A percentile compares a stretch with the other conserved stretches of the same genome.
These are phyloP conservation scores for Peromyscus aztecus DNA, from an alignment of 2,797 vertebrate genomes.

Conservation along the genomic window DNA sequence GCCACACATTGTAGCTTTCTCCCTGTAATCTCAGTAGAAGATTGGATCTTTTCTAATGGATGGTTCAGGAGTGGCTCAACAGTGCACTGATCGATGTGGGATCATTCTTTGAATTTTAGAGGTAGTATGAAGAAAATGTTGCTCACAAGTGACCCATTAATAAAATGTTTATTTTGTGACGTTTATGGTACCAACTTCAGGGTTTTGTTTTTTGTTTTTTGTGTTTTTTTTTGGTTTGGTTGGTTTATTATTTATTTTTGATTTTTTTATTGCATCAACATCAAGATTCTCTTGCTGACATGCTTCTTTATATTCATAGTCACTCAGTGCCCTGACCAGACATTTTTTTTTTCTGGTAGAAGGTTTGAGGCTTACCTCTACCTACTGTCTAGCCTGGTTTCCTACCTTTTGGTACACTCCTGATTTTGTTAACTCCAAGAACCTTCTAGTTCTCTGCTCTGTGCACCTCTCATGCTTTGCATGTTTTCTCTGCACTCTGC, in stretches of 20 bases:
- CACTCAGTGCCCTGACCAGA: not conserved
- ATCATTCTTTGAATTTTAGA: slow-evolving; percentile 22
- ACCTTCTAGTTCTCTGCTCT: not conserved
- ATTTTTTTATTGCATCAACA: not conserved
- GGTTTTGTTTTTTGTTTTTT: not conserved
- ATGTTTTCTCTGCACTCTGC: not conserved
- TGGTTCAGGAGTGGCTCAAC: not conserved
- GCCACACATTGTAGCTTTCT: not conserved
- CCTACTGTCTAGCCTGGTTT: not conserved
- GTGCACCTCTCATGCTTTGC: not conserved
- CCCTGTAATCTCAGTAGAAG: not conserved
- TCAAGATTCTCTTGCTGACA: not conserved
- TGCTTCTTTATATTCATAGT: not conserved
- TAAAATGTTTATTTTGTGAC: not conserved
- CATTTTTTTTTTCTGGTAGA: not conserved
- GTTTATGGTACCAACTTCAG: not conserved
- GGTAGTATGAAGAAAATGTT: not conserved
- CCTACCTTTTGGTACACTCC: not conserved
- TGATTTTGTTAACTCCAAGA: not conserved
- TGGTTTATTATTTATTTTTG: not conserved
- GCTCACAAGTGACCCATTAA: not conserved
- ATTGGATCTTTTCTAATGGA: not conserved
- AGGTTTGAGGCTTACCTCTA: not conserved
- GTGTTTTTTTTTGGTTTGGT: not conserved
- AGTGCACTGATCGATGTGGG: not conserved